These are phyloP conservation scores for Muscidifurax raptorellus DNA, from an alignment of 1,140 invertebrate species.

Conservation along the genomic window DNA sequence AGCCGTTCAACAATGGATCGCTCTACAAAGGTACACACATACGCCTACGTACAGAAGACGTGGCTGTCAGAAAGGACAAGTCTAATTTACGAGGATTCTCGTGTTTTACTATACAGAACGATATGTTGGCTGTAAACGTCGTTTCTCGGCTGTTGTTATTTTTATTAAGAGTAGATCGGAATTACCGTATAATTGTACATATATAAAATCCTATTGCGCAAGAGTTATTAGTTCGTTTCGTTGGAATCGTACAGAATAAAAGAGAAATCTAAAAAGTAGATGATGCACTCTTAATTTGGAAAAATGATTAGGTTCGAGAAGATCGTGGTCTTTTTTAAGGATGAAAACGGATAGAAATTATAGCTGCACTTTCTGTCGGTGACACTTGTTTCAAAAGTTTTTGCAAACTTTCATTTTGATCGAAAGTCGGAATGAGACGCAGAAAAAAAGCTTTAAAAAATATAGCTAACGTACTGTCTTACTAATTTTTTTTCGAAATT, in stretches of 20 bases:
- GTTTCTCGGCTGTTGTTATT: too few species aligned
- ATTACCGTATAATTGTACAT: background rate
- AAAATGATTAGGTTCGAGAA: background rate
- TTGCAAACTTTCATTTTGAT: background rate
- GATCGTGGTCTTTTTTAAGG: too few species aligned
- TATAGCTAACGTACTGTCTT: too few species aligned
- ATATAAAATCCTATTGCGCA: background rate
- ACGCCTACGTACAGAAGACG: background rate
- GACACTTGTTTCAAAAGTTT: background rate
- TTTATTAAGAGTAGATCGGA: too few species aligned
- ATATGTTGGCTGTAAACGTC: too few species aligned
- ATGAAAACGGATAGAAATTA: background rate
- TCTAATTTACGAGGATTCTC: too few species aligned
- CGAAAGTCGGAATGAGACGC: background rate
- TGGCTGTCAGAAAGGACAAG: background rate
- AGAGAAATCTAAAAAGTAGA: background rate
- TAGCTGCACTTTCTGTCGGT: background rate
- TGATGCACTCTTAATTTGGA: background rate
- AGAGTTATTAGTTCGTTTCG: background rate
- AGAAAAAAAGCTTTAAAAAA: too few species aligned
- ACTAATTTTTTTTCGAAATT: background rate
- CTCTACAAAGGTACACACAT: constrained; percentile 76
- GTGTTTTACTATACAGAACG: too few species aligned
- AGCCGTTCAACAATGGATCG: constrained; percentile 82
- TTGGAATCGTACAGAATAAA: background rate